Conservation (phyloP, 92 coral and sea anemone species). For the Hydrozoanthus gracilis region DNA sequence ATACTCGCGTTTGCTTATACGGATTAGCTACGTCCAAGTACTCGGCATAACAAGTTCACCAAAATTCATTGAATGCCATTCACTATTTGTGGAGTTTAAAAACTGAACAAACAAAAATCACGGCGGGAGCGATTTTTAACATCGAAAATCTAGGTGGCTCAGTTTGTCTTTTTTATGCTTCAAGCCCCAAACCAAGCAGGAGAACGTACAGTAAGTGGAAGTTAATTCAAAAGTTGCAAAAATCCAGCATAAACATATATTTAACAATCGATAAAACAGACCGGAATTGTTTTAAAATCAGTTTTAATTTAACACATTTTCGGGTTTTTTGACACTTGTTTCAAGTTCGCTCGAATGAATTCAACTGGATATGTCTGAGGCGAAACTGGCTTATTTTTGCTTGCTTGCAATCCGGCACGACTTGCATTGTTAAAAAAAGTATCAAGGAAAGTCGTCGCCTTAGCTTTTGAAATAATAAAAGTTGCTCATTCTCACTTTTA, state of each 20-base stretch:
- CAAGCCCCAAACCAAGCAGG: conserved; percentile 19
- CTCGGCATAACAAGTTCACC: conserved; percentile 25
- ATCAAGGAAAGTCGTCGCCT: not conserved
- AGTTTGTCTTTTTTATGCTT: conserved; percentile 28
- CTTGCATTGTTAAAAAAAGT: not conserved
- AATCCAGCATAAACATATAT: conserved; percentile 26
- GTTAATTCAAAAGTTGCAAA: conserved; percentile 18
- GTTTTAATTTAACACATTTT: conserved; percentile 22
- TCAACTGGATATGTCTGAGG: conserved; percentile 2
- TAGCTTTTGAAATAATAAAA: conserved; percentile 1
- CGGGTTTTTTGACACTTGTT: conserved; percentile 29
- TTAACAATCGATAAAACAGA: conserved; percentile 17
- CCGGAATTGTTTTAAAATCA: conserved; percentile 7
- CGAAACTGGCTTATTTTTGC: conserved; percentile 23
- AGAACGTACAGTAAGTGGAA: conserved; percentile 20
- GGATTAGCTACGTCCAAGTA: not conserved
- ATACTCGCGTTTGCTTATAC: not conserved
- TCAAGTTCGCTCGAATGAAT: conserved; percentile 16
- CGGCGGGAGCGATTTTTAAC: conserved; percentile 40
- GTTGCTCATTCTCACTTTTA: conserved; percentile 13
- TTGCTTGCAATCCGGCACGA: not conserved
- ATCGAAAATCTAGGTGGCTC: conserved; percentile 24
- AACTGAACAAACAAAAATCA: conserved; percentile 37
- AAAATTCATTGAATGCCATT: conserved; percentile 4
- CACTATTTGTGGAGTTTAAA: conserved; percentile 35